These are phyloP conservation scores for Ochotona princeps DNA, from an alignment of 2,113 vertebrate species.

Conservation along the genomic window DNA sequence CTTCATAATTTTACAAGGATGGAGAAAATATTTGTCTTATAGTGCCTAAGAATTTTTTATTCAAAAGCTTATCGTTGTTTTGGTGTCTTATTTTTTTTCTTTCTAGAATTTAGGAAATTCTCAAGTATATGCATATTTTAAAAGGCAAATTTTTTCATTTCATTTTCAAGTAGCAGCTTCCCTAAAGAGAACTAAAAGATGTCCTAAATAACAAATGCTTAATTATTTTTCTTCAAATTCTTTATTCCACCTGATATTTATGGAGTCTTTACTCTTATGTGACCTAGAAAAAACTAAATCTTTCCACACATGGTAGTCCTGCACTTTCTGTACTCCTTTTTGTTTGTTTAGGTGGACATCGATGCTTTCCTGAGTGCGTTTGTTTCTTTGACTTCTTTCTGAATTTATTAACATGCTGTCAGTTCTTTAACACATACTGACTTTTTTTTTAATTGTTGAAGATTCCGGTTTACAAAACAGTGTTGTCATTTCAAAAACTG, in stretches of 20 bases:
- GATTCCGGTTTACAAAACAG: background rate
- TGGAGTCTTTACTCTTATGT: background rate
- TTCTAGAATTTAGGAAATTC: background rate
- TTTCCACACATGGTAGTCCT: background rate
- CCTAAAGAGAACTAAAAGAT: background rate
- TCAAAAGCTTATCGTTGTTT: background rate
- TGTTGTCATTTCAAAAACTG: background rate
- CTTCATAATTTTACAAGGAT: background rate
- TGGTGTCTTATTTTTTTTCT: background rate
- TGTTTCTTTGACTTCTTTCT: background rate
- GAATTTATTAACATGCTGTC: background rate
- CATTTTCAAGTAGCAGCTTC: background rate
- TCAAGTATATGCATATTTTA: background rate
- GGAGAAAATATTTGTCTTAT: background rate
- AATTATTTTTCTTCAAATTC: background rate
- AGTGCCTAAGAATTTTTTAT: background rate
- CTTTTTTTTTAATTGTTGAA: background rate
- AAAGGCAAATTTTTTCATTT: background rate
- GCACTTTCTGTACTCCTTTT: background rate
- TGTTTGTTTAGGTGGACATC: background rate
- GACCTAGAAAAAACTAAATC: background rate
- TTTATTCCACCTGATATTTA: conserved; percentile 22
- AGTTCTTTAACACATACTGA: background rate
- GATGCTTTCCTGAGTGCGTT: background rate
- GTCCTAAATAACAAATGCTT: background rate